Evolutionary conservation across 2,888 invertebrate genomes (phyloP).

Genomic region (Drosophila kambysellisi): DNA sequence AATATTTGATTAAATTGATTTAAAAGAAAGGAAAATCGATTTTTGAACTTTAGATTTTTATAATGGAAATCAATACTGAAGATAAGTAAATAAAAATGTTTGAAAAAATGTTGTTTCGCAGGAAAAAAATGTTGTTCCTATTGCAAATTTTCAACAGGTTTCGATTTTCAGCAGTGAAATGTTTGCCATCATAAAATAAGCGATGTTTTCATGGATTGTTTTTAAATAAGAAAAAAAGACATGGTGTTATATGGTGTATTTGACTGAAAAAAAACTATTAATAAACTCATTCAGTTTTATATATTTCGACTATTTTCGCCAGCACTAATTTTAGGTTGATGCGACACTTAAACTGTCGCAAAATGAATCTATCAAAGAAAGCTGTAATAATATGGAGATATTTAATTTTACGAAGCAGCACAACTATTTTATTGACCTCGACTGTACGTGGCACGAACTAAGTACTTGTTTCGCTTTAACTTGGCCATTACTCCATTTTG

Average conservation of each 20-base stretch:
- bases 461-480: slow-evolving; percentile 20
- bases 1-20: neutral
- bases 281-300: neutral
- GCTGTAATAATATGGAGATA: neutral
- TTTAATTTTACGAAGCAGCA: neutral
- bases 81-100: neutral
- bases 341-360: neutral
- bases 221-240: neutral
- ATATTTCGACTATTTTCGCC: neutral
- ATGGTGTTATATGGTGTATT: neutral
- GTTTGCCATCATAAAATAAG: neutral
- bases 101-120: neutral
- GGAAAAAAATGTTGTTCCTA: neutral
- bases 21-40: too few species aligned
- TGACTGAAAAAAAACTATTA: neutral
- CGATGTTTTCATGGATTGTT: neutral
- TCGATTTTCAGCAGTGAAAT: neutral
- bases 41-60: too few species aligned
- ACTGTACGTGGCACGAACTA: slow-evolving; percentile 9
- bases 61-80: neutral
- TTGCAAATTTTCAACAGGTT: neutral
- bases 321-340: neutral
- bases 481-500: slow-evolving; percentile 46
- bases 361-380: neutral
- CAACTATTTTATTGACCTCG: neutral